Evolutionary conservation across 2,113 vertebrate genomes (phyloP), one percentile per base, ranked within the genome.

Genomic region (Campylorhamphus procurvoides): DNA sequence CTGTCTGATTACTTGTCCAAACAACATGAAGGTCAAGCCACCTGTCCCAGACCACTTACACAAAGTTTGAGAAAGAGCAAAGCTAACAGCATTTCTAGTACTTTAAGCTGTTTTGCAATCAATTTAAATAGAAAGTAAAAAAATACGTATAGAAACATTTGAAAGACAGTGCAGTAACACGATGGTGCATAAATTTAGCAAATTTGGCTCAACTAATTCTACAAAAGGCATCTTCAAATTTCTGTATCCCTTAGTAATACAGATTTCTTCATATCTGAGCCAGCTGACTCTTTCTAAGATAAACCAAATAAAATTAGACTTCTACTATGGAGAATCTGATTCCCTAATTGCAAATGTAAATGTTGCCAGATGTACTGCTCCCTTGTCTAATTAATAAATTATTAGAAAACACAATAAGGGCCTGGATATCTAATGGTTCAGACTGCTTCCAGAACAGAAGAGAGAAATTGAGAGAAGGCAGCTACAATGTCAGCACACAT

Each of bases 331-430:
- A 89, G 81, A 91, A 90, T 85, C 84, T 69, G 87, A 89, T 91
- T 95, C 49, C 71, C 72, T 98, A 96, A 97, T 95, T 97, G 89
- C 87, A 95, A 97, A 94, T 93, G 90, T 97, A 97, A 98, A 96
- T 97, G 90, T 95, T 97, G 88, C 93, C 97, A 97, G 96, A 97
- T 97, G 94, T 97, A 97, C 92, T 49, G 47, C n/a, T 97, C 79
- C 81, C 93, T 91, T 97, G 90, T 94, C 88, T 95, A 97, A 97
- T 98, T 96, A 97, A 97, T 97, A 97, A 97, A 97, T 97, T 92
- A 97, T 97, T 97, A 97, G 93, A 89, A 97, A 95, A 90, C 63
- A 96, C 94, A 97, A 97, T 97, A 96, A 88, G 93, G 63, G 27
- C 20, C n/a, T 90, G 31, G 29, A 46, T 95, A 81, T 62, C 82